Evolutionary conservation across 2,888 invertebrate genomes (phyloP), one percentile per base, ranked within the genome.

Genomic region (Campopleginae sp.): DNA sequence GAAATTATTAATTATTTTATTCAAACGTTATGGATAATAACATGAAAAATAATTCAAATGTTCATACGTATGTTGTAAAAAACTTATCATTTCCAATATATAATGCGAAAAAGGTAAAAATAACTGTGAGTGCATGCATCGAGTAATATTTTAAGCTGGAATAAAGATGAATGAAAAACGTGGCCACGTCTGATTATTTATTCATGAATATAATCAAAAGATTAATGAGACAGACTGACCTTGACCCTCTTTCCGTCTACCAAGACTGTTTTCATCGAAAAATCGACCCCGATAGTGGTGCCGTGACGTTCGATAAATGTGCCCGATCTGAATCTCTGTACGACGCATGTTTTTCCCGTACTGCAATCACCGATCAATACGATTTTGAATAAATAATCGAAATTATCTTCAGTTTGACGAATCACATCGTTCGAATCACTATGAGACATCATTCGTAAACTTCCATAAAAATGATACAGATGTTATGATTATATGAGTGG

Each of bases 271-370:
- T 99, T 99, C 98, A 99, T 99, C 86, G 98, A 98, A 95, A 99
- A 99, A 94, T 99, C 99, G 80, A 99, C 99, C 87, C 99, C 99
- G 92, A 99, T 99, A 70, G 99, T 99, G 93, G 98, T 98, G 83
- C 98, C 98, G 94, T 99, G 98, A 88, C 97, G 95, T 94, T 99
- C 99, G 88, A 98, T 97, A 93, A 98, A 99, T 90, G 98, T 98
- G 84, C 99, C 99, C 86, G 98, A 98, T 94, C 98, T 98, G 94
- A 99, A 97, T 89, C 99, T 96, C 94, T 99, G 98, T 84, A 99
- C 98, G 88, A 99, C 97, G 92, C 97, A 98, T 86, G 98, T 98
- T 95, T 98, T 98, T 42, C 98, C 98, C 46, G 97, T 97, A 38
- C 97, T 97, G 94, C 97, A 97, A 91, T 98, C 98, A 75, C 98